Percentiles rank a stretch among this genome's conserved stretches.
Evolutionary conservation across 2,888 invertebrate species (phyloP).

Genomic region (Quadroppia sp.): DNA sequence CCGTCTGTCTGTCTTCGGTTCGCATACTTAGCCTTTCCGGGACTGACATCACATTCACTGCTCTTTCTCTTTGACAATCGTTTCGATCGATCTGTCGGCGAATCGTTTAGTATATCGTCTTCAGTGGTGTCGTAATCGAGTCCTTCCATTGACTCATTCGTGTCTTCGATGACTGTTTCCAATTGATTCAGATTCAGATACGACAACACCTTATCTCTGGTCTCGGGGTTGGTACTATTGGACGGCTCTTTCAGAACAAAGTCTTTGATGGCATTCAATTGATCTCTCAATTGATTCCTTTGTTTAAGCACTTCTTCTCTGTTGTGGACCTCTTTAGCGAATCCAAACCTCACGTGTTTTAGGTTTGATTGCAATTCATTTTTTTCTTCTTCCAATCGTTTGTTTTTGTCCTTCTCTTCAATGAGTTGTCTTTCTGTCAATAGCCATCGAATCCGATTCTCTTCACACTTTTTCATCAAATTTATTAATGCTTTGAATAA

Average conservation of each 20-base stretch:
- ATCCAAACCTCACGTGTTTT: slow-evolving; percentile 57
- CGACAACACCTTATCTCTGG: slow-evolving; percentile 35
- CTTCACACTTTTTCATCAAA: slow-evolving; percentile 4
- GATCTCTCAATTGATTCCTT: slow-evolving; percentile 34
- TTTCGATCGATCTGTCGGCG: not conserved
- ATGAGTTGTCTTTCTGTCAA: not conserved
- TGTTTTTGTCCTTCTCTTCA: not conserved
- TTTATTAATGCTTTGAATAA: not conserved
- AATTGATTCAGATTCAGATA: slow-evolving; percentile 37
- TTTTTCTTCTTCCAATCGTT: slow-evolving; percentile 62
- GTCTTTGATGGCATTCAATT: slow-evolving; percentile 29
- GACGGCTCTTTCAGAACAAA: slow-evolving; percentile 23
- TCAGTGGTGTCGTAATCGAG: slow-evolving; percentile 70
- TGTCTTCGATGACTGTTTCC: slow-evolving; percentile 42
- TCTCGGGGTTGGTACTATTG: not conserved
- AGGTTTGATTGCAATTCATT: slow-evolving; percentile 73
- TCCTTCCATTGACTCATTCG: slow-evolving; percentile 66
- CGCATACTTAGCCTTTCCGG: not conserved
- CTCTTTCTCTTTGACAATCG: not conserved
- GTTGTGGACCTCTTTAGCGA: slow-evolving; percentile 28
- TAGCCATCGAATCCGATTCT: slow-evolving; percentile 25
- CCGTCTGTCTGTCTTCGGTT: not conserved
- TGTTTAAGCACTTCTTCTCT: slow-evolving; percentile 32
- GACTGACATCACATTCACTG: not conserved
- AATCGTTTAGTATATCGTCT: slow-evolving; percentile 62